Percentiles rank a stretch among this genome's conserved stretches.
Evolutionary conservation across 1,140 invertebrate species (phyloP).

Genomic region (Cyrtorhinus lividipennis): DNA sequence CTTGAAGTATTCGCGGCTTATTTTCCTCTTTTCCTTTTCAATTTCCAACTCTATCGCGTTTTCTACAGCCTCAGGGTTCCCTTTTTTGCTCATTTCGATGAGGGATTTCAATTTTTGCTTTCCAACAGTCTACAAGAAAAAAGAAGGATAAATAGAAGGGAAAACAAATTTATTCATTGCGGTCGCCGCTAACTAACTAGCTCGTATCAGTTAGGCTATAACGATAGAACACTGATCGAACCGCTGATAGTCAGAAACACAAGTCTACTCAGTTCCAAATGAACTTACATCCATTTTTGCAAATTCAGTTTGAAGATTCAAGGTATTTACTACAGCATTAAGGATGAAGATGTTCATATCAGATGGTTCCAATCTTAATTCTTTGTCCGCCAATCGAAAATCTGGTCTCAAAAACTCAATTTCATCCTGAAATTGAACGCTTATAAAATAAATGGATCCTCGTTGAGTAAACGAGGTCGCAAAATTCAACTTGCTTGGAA

Average conservation of each 20-base stretch:
- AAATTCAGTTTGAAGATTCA: conserved; percentile 53
- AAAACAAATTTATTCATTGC: too few species aligned
- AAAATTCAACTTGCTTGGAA: conserved; percentile 32
- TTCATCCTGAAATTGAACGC: conserved; percentile 38
- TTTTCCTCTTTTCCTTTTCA: conserved; percentile 37
- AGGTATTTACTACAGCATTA: conserved; percentile 46
- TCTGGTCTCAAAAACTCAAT: conserved; percentile 54
- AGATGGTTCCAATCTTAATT: conserved; percentile 41
- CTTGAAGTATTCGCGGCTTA: conserved; percentile 39
- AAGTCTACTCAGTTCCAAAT: too few species aligned
- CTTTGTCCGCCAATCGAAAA: conserved; percentile 46
- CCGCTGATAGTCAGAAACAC: too few species aligned
- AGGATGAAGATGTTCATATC: conserved; percentile 53
- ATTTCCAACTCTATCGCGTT: conserved; percentile 37
- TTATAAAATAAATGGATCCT: background rate
- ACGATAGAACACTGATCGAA: too few species aligned
- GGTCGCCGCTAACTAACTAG: too few species aligned
- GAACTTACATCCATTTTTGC: conserved; percentile 39
- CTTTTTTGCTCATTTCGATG: conserved; percentile 35
- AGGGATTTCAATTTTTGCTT: conserved; percentile 45
- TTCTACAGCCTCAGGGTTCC: conserved; percentile 30
- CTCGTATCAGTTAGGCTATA: too few species aligned
- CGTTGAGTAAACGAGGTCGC: background rate
- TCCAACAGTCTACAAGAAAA: conserved; percentile 40
- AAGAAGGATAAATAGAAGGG: too few species aligned